Base-by-base conservation (phyloP, 2,797 vertebrate genomes). In the Rachycentron canadum region DNA sequence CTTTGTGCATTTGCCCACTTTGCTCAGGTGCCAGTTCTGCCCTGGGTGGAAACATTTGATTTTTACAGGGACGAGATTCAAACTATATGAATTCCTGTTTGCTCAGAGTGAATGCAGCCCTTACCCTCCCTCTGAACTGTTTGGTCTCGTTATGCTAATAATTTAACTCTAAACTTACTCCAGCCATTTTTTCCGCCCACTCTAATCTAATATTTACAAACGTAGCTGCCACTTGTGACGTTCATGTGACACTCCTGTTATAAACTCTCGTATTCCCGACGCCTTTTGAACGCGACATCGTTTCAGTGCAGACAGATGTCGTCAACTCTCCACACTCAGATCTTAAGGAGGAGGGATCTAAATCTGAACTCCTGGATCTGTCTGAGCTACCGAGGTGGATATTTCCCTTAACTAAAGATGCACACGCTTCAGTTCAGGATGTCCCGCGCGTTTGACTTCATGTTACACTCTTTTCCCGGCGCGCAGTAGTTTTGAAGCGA, bases 341-440 rank as follows among this genome's bases (percentile, higher is more conserved):
- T 61, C 81, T 47, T 17, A 23, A 9, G 55, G 58, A 77, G 86
- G 89, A 81, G 85, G 87, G 80, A 79, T 65, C 83, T 61, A 83
- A 90, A 91, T 87, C 90, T 73, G 36, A 89, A 85, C 86, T 90
- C 79, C 91, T 91, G 91, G 52, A 81, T 87, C 90, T 67, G 30
- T 69, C 75, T 75, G 61, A 62, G 43, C 75, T 47, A 61, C 53
- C 45, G 61, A 84, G 62, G 12, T 76, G 86, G 77, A 89, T 32
- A 23, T 70, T 65, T 78, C 58, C 47, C 65, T 64, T 16, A 25
- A 12, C 34, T 8, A 25, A 86, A 89, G 43, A 92, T 92, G 88
- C 30, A 12, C 59, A 30, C 1, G 56, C 11, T 43, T 36, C 36
- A 38, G n/a, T 19, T 36, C 78, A 28, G 7, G 26, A 11, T 28